Evolutionary conservation across 2,113 vertebrate species (phyloP).

Genomic region (Carettochelys insculpta): DNA sequence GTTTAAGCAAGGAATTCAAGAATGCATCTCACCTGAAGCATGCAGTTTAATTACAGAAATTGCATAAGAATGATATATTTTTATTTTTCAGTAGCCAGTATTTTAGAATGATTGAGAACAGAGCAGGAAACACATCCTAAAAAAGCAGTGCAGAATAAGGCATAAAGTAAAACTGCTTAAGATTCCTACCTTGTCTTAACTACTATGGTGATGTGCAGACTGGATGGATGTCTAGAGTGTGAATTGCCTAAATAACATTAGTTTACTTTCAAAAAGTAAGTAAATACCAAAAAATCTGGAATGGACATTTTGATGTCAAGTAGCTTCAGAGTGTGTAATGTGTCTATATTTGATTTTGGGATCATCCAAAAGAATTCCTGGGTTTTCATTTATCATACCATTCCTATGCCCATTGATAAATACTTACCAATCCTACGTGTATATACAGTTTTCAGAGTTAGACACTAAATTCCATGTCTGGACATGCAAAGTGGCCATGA

Average conservation of each 20-base stretch:
- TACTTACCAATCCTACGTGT: no score
- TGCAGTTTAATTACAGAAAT: not conserved
- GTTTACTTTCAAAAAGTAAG: not conserved
- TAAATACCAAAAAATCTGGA: not conserved
- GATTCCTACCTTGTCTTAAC: not conserved
- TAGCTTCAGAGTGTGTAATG: not conserved
- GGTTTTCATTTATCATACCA: not conserved
- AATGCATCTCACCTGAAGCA: not conserved
- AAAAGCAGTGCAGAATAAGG: not conserved
- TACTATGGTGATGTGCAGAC: not conserved
- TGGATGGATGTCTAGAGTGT: not conserved
- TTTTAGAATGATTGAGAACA: not conserved
- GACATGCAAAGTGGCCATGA: not conserved
- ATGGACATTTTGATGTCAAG: not conserved
- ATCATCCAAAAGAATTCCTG: no score
- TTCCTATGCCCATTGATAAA: not conserved
- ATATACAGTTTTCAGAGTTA: not conserved
- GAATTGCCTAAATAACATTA: not conserved
- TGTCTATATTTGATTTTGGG: not conserved
- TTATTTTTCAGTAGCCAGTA: not conserved
- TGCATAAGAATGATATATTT: not conserved
- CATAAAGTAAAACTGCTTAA: not conserved
- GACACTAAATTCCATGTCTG: not conserved
- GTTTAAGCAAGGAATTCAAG: not conserved
- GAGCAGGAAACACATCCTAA: not conserved